Percentiles rank a stretch among this genome's conserved stretches.
Conservation (phyloP, 1,140 invertebrate species). For the Teleogryllus occipitalis region DNA sequence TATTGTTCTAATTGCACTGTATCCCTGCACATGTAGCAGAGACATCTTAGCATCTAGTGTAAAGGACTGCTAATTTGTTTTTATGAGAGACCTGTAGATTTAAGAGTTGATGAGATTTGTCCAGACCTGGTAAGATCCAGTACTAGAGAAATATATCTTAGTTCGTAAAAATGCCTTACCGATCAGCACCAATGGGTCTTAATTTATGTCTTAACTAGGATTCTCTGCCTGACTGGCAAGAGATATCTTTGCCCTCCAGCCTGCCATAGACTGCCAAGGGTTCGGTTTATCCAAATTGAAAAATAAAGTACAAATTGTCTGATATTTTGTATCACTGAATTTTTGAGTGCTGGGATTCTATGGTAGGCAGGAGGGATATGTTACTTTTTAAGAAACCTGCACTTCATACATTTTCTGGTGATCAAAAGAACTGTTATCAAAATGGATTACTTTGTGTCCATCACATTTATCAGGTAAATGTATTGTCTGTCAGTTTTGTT, state of each 20-base stretch:
- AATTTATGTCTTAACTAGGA: not conserved
- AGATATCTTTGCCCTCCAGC: not conserved
- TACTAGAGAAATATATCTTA: slow-evolving; percentile 8
- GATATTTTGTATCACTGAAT: slow-evolving; percentile 3
- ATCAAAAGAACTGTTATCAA: not conserved
- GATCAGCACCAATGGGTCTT: not conserved
- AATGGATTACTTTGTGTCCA: not conserved
- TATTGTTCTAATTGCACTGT: not conserved
- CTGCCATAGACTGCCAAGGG: not conserved
- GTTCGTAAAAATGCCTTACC: slow-evolving; percentile 7
- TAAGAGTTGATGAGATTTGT: not conserved
- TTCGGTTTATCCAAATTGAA: not conserved
- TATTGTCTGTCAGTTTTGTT: slow-evolving; percentile 11
- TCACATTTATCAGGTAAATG: not conserved
- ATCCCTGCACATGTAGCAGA: slow-evolving; percentile 3
- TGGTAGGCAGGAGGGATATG: slow-evolving; percentile 7
- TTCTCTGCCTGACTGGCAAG: not conserved
- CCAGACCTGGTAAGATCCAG: slow-evolving; percentile 1
- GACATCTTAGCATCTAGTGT: not conserved
- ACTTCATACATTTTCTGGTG: not conserved
- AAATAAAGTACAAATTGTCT: slow-evolving; percentile 17
- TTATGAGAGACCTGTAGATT: not conserved
- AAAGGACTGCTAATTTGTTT: not conserved
- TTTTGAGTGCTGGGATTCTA: not conserved
- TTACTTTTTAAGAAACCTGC: slow-evolving; percentile 11